These are phyloP conservation scores for Neogale vison DNA, from an alignment of 2,113 vertebrate species.

Conservation along the genomic window DNA sequence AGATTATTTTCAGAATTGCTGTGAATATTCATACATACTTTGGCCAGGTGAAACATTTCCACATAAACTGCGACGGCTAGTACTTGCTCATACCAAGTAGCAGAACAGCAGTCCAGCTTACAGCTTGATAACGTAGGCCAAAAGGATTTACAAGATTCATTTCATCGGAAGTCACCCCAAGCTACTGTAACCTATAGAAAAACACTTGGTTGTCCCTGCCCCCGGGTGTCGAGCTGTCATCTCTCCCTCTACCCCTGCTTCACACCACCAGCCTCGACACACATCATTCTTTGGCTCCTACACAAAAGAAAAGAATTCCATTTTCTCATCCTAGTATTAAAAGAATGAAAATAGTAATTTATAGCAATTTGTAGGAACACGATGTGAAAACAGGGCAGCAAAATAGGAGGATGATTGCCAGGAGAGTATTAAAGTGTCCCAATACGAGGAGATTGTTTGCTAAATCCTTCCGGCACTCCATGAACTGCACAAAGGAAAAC, in stretches of 20 bases:
- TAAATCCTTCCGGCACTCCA: background rate
- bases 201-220: background rate
- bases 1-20: constrained; percentile 24
- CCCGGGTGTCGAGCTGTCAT: background rate
- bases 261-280: background rate
- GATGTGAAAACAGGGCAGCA: background rate
- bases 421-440: background rate
- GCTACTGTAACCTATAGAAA: background rate
- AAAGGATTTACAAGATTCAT: background rate
- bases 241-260: background rate
- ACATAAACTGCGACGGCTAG: background rate
- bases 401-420: background rate
- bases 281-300: background rate
- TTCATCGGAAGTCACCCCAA: background rate
- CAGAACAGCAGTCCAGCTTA: background rate
- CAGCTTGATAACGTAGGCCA: background rate
- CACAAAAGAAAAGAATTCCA: background rate
- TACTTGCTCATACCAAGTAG: background rate
- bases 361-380: background rate
- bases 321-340: background rate
- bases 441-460: background rate
- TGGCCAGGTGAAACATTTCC: background rate
- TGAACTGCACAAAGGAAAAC: background rate
- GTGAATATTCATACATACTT: background rate
- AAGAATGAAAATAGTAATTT: background rate